Evolutionary conservation across 23 tunicate species (phyloP), one percentile per base, ranked within the genome.

Genomic region (Ciona savignyi): DNA sequence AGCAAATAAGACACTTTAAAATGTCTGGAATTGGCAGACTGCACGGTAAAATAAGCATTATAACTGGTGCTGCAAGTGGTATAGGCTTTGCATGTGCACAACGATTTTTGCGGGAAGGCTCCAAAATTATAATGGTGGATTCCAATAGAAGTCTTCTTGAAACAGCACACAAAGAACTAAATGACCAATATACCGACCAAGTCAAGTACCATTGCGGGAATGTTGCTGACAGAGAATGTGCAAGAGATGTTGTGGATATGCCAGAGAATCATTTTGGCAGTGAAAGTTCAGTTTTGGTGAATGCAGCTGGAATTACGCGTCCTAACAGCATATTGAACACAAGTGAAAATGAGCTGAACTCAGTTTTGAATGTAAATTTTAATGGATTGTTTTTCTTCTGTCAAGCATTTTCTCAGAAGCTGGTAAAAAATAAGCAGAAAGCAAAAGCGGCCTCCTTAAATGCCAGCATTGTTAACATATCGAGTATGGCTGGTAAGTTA

Each of bases 51-150:
- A 24, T 74, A 35, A 35, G 67, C 26, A 51, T 81, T 23, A 60
- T 81, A 1, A 81, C 86, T 60, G 84, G 84, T 15, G 84, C 89
- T 68, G 95, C 81, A 24, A 87, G 83, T 65, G 95, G 95, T 25
- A 87, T 87, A 28, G 95, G 95, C 2, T 51, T 61, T 25, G 83
- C 87, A 29, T 70, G 51, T 27, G 75, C 81, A 31, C 30, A 82
- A 62, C 51, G 80, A 2, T 81, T 87, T 65, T 63, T 77, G 3
- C 51, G 63, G 51, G 87, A 87, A 72, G 95, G 95, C 60, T 77
- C 95, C 20, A 77, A 79, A 31, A 65, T 81, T 70, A 72, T 72
- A 42, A 70, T 87, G 80, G 71, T 87, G 33, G 95, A 87, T 61
- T 30, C 27, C 2, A 71, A 87, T 49, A 49, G 70, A 65, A 67